Conservation (phyloP, 2,888 invertebrate species). For the Synanthedon formicaeformis region DNA sequence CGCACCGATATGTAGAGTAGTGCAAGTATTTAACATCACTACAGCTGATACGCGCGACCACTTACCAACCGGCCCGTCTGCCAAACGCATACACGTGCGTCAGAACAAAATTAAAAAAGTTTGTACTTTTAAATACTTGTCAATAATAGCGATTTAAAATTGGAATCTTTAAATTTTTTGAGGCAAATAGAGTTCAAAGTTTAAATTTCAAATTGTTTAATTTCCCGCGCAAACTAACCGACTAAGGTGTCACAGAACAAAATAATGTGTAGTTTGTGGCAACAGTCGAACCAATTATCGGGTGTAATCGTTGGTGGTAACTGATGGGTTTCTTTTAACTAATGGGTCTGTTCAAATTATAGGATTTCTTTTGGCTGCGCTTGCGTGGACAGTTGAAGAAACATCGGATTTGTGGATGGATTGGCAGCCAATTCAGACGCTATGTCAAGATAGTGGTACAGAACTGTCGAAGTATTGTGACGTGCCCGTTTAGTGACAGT, state of each 20-base stretch:
- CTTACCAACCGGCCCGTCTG: constrained; percentile 46
- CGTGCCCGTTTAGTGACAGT: no score
- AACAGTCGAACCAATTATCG: constrained; percentile 29
- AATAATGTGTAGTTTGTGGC: not conserved
- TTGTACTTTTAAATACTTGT: constrained; percentile 10
- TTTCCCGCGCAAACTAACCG: constrained; percentile 15
- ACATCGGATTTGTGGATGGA: constrained; percentile 45
- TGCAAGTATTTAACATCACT: constrained; percentile 61
- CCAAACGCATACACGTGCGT: constrained; percentile 45
- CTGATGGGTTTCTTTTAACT: constrained; percentile 35
- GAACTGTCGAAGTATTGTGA: no score
- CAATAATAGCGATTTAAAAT: not conserved
- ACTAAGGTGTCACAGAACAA: constrained; percentile 1
- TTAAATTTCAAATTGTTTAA: constrained; percentile 10
- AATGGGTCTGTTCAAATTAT: constrained; percentile 53
- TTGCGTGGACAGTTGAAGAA: constrained; percentile 32
- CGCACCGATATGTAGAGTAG: constrained; percentile 57
- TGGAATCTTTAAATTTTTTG: not conserved
- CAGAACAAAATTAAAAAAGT: constrained; percentile 29
- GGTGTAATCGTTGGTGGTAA: constrained; percentile 38
- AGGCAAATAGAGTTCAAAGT: constrained; percentile 3
- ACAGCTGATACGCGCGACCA: constrained; percentile 53
- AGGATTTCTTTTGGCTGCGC: constrained; percentile 54
- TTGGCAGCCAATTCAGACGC: constrained; percentile 13
- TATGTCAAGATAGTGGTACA: constrained; percentile 30